These are phyloP conservation scores for Anthonomus grandis DNA, from an alignment of 1,140 invertebrate genomes.

Conservation along the genomic window DNA sequence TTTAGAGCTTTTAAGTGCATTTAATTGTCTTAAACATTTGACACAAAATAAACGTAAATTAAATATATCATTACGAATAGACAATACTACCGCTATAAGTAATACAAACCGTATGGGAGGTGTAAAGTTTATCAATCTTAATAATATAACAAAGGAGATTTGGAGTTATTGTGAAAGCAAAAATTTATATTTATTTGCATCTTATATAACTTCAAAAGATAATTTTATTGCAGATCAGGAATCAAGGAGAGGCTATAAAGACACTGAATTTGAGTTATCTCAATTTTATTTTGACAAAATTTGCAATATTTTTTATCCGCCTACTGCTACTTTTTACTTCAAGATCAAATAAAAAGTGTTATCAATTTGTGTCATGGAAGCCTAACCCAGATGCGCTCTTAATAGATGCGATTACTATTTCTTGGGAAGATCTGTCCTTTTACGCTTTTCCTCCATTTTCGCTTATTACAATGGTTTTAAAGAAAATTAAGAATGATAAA, in stretches of 20 bases:
- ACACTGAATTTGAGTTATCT: conserved; percentile 3
- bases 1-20: conserved; percentile 7
- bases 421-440: too few species aligned
- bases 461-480: too few species aligned
- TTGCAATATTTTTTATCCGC: background rate
- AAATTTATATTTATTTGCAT: conserved; percentile 7
- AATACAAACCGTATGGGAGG: conserved; percentile 18
- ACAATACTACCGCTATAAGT: conserved; percentile 14
- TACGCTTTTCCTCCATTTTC: too few species aligned
- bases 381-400: background rate
- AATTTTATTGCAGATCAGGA: conserved; percentile 8
- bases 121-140: conserved; percentile 6
- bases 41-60: background rate
- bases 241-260: background rate
- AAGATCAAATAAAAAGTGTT: background rate
- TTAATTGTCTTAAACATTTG: conserved; percentile 7
- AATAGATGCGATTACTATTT: too few species aligned
- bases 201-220: conserved; percentile 9
- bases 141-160: conserved; percentile 10
- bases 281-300: conserved; percentile 8
- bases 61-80: conserved; percentile 9
- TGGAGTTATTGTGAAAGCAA: conserved; percentile 4
- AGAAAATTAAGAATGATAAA: too few species aligned
- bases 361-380: too few species aligned
- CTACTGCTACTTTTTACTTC: conserved; percentile 1